These are phyloP conservation scores for Albula goreensis DNA, from an alignment of 2,113 vertebrate genomes.

Conservation along the genomic window DNA sequence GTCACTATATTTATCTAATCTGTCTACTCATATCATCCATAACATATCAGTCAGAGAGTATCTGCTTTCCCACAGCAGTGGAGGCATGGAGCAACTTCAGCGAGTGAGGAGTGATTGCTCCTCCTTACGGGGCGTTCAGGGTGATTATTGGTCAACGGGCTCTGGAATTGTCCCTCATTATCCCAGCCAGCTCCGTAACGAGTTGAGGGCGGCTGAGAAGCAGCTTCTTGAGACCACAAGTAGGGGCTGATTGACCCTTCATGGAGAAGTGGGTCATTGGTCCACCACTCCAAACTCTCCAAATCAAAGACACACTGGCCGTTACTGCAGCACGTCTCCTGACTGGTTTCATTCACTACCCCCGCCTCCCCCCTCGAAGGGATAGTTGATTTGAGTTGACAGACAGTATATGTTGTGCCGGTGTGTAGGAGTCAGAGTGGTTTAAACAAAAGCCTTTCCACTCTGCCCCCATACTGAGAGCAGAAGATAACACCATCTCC, in stretches of 20 bases:
- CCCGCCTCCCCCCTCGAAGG: neutral
- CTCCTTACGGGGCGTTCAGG: neutral
- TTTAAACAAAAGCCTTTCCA: neutral
- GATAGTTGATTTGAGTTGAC: neutral
- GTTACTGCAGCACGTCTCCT: neutral
- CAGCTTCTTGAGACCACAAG: neutral
- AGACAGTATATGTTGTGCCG: neutral
- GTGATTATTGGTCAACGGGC: neutral
- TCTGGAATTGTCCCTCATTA: neutral
- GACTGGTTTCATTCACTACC: conserved; percentile 15
- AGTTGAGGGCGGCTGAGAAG: conserved; percentile 5
- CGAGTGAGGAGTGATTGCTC: neutral
- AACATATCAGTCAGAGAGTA: neutral
- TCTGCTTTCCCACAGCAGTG: neutral
- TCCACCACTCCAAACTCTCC: neutral
- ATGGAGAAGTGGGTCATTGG: neutral
- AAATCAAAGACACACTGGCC: neutral
- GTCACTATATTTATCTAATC: too few relatives aligned
- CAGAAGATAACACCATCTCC: neutral
- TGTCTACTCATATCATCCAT: too few relatives aligned
- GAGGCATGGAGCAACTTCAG: neutral
- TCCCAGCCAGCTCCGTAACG: neutral
- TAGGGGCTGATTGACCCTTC: neutral
- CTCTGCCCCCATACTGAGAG: neutral
- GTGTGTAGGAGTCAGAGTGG: neutral